phyloP scores from a whole-genome alignment of 2,888 invertebrate species.

The Drosophila antonietae region DNA sequence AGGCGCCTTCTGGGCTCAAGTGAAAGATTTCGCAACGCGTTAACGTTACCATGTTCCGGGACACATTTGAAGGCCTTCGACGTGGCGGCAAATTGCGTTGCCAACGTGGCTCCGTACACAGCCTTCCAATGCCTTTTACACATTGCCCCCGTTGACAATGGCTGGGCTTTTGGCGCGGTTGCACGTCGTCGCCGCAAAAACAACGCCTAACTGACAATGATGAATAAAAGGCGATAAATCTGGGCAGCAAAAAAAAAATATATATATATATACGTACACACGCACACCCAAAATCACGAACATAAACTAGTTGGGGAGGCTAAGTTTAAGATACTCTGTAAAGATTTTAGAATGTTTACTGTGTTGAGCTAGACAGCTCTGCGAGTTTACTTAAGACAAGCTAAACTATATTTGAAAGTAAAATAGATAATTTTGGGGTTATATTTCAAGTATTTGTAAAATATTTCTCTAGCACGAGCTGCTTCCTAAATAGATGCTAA shows the following conservation, averaged over 20 bases:
- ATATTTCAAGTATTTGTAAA: no score
- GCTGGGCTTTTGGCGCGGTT: slow-evolving; percentile 59
- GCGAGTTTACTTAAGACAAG: background rate
- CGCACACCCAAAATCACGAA: slow-evolving; percentile 19
- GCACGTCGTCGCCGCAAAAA: slow-evolving; percentile 73
- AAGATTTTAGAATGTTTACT: background rate
- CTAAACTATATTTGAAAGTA: background rate
- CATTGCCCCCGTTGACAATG: slow-evolving; percentile 13
- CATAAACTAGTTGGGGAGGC: background rate
- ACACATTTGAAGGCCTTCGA: slow-evolving; percentile 70
- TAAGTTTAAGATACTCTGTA: slow-evolving; percentile 1
- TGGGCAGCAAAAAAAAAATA: slow-evolving; percentile 38
- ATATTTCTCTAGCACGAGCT: no score
- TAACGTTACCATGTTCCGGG: slow-evolving; percentile 40
- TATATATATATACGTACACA: background rate
- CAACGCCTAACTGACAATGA: slow-evolving; percentile 73
- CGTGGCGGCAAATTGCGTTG: slow-evolving; percentile 79
- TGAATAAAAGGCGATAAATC: slow-evolving; percentile 80
- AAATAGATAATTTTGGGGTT: no score
- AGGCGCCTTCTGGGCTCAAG: slow-evolving; percentile 56
- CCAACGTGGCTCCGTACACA: background rate
- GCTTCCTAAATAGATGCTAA: no score
- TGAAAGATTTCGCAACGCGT: slow-evolving; percentile 54
- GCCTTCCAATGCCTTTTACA: background rate
- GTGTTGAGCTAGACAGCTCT: no score